phyloP scores from a whole-genome alignment of 2,113 vertebrate genomes.

The Melierax canorus region DNA sequence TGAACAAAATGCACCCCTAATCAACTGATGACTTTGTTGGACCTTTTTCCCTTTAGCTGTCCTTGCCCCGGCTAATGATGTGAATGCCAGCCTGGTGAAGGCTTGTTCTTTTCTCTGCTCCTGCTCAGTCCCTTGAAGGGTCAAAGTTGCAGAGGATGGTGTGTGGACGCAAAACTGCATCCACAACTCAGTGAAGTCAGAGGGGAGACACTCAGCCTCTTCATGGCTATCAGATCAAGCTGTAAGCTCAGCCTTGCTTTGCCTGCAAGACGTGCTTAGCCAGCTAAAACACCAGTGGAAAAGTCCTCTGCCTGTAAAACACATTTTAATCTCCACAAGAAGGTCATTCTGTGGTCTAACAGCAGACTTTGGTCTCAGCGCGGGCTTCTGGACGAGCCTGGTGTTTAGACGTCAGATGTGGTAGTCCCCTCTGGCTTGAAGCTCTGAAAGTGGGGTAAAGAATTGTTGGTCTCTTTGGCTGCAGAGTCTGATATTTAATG shows the following conservation, averaged over 20 bases:
- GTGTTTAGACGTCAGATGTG: neutral
- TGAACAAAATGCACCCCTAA: accelerated
- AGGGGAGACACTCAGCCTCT: neutral
- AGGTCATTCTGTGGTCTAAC: neutral
- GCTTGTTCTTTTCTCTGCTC: neutral
- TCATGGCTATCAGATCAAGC: neutral
- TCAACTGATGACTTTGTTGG: neutral
- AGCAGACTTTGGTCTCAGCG: neutral
- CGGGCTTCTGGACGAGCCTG: neutral
- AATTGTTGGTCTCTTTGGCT: neutral
- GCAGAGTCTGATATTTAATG: neutral
- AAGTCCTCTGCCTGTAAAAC: neutral
- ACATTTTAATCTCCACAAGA: neutral
- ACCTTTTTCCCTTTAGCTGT: neutral
- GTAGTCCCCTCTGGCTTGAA: neutral
- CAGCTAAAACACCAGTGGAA: neutral
- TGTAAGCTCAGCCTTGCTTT: neutral
- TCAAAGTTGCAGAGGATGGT: neutral
- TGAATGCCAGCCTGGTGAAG: neutral
- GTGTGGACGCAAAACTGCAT: no score
- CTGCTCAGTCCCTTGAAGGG: neutral
- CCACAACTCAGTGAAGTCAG: neutral
- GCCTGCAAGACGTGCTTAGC: neutral
- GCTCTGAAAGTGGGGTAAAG: neutral
- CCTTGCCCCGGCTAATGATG: accelerated